These are phyloP conservation scores for Globia sparganii DNA, from an alignment of 2,888 invertebrate genomes.

Conservation along the genomic window DNA sequence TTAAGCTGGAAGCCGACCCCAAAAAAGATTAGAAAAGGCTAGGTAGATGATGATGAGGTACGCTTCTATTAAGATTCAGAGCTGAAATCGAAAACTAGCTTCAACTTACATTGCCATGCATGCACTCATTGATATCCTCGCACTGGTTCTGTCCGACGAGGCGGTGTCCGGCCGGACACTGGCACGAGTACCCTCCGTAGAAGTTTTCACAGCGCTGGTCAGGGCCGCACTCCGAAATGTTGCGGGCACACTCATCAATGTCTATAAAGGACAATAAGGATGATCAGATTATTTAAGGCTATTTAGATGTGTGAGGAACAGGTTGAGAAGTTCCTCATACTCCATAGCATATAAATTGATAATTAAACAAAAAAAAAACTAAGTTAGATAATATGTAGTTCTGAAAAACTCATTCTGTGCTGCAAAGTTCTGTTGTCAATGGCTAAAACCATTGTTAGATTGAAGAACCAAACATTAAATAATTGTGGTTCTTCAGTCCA, in stretches of 20 bases:
- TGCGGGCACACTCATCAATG: constrained; percentile 95
- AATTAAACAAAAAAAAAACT: background rate
- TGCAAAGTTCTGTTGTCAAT: background rate
- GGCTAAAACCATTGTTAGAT: too few species aligned
- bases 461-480: background rate
- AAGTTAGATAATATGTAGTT: too few species aligned
- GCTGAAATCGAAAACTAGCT: constrained; percentile 3
- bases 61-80: background rate
- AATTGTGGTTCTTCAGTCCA: background rate
- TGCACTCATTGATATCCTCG: constrained; percentile 97
- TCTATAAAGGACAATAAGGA: constrained; percentile 87
- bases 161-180: constrained; percentile 94
- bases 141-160: constrained; percentile 91
- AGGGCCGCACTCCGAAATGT: constrained; percentile 93
- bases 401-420: too few species aligned
- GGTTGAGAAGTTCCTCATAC: too few species aligned
- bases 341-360: background rate
- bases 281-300: background rate
- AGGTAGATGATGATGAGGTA: background rate
- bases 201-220: constrained; percentile 96
- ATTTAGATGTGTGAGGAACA: background rate
- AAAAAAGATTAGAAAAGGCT: background rate
- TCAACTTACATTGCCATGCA: constrained; percentile 80
- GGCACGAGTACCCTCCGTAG: constrained; percentile 95
- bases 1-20: background rate